A percentile compares a stretch with the other conserved stretches of the same genome.
phyloP scores from a whole-genome alignment of 2,113 vertebrate genomes.

The Emydocephalus ijimae region DNA sequence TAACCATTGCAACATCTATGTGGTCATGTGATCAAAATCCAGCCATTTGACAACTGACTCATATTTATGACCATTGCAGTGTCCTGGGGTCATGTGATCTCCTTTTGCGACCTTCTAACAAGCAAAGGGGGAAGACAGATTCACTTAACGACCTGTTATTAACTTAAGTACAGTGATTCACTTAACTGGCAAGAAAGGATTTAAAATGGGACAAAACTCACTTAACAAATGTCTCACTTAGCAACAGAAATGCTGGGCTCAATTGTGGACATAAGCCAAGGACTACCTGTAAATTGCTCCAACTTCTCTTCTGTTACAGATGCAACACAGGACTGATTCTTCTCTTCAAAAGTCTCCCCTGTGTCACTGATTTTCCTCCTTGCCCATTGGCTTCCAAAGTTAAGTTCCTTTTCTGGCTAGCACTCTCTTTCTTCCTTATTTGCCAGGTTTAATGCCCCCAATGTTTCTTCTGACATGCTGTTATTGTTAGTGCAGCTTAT shows the following conservation, averaged over 20 bases:
- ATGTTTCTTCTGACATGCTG: not conserved
- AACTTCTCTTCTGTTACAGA: not conserved
- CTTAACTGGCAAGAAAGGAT: not conserved
- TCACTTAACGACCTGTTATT: not conserved
- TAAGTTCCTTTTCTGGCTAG: not conserved
- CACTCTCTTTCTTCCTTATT: not conserved
- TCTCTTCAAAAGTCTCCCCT: not conserved
- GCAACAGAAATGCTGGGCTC: not conserved
- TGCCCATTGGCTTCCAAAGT: not conserved
- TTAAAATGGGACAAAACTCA: not conserved
- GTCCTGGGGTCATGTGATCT: not conserved
- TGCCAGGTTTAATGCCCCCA: not conserved
- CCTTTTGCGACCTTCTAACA: not conserved
- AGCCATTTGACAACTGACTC: not conserved
- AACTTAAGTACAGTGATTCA: not conserved
- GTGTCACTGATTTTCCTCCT: not conserved
- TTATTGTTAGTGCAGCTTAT: not conserved
- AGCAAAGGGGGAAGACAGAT: not conserved
- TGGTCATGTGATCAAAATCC: not conserved
- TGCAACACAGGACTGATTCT: not conserved
- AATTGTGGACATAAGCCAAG: not conserved
- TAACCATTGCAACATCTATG: not conserved
- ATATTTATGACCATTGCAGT: not conserved
- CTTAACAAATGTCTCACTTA: not conserved
- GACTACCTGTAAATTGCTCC: not conserved